Evolutionary conservation across 1,140 invertebrate species (phyloP).

Genomic region (Trichogramma pretiosum): DNA sequence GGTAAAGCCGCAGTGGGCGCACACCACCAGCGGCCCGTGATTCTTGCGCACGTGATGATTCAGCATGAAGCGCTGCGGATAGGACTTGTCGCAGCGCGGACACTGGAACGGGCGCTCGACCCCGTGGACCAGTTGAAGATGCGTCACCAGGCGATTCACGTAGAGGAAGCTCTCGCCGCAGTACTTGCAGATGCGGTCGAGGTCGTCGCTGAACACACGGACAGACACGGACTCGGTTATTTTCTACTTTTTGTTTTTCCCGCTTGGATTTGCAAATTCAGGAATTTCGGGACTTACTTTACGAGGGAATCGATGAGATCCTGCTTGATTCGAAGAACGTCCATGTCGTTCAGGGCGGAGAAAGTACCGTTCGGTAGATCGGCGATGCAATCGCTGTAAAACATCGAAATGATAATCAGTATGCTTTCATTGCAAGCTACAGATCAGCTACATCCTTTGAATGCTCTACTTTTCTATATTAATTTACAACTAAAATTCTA

Average conservation of each 20-base stretch:
- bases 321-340: conserved; percentile 12
- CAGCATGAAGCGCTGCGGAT: conserved; percentile 28
- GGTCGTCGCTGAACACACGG: background rate
- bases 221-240: background rate
- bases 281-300: conserved; percentile 4
- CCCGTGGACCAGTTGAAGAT: conserved; percentile 18
- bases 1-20: conserved; percentile 21
- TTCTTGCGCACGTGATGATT: conserved; percentile 23
- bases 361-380: conserved; percentile 2
- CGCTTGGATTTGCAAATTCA: background rate
- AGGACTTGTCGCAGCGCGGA: conserved; percentile 27
- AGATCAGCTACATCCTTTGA: too few relatives aligned
- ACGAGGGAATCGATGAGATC: conserved; percentile 15
- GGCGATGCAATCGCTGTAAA: conserved; percentile 7
- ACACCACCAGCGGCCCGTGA: conserved; percentile 16
- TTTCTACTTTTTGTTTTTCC: background rate
- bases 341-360: conserved; percentile 5
- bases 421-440: too few relatives aligned
- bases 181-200: conserved; percentile 14
- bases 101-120: conserved; percentile 30
- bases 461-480: background rate
- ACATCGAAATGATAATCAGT: too few relatives aligned
- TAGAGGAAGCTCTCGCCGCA: conserved; percentile 22
- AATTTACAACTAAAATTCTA: too few relatives aligned
- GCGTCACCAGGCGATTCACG: conserved; percentile 19